These are phyloP conservation scores for Tridacna crocea DNA, from an alignment of 2,888 invertebrate genomes.

Conservation along the genomic window DNA sequence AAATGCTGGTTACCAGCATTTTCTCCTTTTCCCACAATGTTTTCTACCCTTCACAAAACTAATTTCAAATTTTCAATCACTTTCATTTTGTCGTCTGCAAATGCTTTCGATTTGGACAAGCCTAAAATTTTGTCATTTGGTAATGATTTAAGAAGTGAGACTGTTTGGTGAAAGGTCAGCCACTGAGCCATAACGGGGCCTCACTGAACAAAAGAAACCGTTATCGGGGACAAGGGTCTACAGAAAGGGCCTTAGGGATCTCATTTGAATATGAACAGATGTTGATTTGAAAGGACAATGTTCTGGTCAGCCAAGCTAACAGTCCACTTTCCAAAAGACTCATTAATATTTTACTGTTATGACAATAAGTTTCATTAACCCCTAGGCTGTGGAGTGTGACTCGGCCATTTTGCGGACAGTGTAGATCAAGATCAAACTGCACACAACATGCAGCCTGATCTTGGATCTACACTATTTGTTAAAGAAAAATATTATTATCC, in stretches of 20 bases:
- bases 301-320: conserved; percentile 11
- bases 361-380: background rate
- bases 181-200: background rate
- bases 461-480: too few relatives aligned
- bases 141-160: background rate
- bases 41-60: too few relatives aligned
- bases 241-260: conserved; percentile 5
- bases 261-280: conserved; percentile 23
- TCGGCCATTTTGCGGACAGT: too few relatives aligned
- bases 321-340: background rate
- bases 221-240: background rate
- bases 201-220: background rate
- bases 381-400: too few relatives aligned
- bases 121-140: background rate
- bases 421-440: too few relatives aligned
- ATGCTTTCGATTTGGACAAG: too few relatives aligned
- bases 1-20: background rate
- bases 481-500: too few relatives aligned
- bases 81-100: too few relatives aligned
- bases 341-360: conserved; percentile 22
- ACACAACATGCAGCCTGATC: too few relatives aligned
- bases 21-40: conserved; percentile 1
- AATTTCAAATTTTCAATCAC: too few relatives aligned
- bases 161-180: too few relatives aligned
- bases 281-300: conserved; percentile 11